Percentiles rank a stretch among this genome's conserved stretches.
Evolutionary conservation across 2,888 invertebrate genomes (phyloP).

Genomic region (Lithophane socia): DNA sequence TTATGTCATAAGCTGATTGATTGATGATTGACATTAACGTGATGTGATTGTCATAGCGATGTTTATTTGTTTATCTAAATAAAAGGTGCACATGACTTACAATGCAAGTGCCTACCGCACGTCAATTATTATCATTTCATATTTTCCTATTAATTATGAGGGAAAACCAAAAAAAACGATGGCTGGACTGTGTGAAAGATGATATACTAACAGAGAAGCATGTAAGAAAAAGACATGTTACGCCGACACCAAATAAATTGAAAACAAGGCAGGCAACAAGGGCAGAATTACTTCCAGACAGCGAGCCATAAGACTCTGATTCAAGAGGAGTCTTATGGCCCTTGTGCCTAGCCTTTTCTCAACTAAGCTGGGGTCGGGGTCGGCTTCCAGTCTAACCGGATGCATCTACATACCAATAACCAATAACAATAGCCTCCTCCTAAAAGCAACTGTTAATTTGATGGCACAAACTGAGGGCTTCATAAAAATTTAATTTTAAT

Average conservation of each 20-base stretch:
- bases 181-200: too few relatives aligned
- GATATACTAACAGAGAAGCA: too few relatives aligned
- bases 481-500: background rate
- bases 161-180: too few relatives aligned
- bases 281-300: background rate
- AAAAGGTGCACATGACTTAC: background rate
- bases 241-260: too few relatives aligned
- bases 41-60: slow-evolving; percentile 22
- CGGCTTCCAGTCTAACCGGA: too few relatives aligned
- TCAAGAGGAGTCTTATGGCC: too few relatives aligned
- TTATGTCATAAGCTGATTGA: slow-evolving; percentile 16
- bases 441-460: slow-evolving; percentile 16
- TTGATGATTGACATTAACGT: slow-evolving; percentile 14
- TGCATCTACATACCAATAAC: too few relatives aligned
- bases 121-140: background rate
- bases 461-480: background rate
- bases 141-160: background rate
- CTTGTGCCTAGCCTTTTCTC: too few relatives aligned
- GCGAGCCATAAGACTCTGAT: background rate
- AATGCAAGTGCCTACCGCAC: background rate
- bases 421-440: too few relatives aligned
- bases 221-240: too few relatives aligned
- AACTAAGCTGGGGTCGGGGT: too few relatives aligned
- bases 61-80: background rate
- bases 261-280: too few relatives aligned